Percentiles rank a stretch among this genome's conserved stretches.
Evolutionary conservation across 2,888 invertebrate species (phyloP).

Genomic region (Erannis defoliaria): DNA sequence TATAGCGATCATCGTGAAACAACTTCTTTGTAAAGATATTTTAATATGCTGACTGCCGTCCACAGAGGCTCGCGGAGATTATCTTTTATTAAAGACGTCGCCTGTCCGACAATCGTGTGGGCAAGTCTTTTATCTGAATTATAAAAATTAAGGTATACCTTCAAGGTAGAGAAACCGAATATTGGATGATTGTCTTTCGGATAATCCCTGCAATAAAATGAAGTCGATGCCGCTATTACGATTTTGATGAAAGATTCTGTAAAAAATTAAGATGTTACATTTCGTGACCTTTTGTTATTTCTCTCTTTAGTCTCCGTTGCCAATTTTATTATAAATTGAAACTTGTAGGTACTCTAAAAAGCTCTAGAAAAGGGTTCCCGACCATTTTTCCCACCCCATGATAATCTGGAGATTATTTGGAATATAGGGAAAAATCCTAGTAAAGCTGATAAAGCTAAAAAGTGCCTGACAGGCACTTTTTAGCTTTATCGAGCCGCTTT

Average conservation of each 20-base stretch:
- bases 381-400: too few species aligned
- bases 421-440: too few species aligned
- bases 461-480: too few species aligned
- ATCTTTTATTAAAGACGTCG: constrained; percentile 26
- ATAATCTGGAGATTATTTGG: too few species aligned
- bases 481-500: too few species aligned
- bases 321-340: too few species aligned
- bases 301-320: background rate
- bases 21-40: constrained; percentile 26
- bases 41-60: constrained; percentile 28
- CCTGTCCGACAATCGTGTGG: background rate
- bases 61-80: constrained; percentile 25
- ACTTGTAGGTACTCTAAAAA: too few species aligned
- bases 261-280: background rate
- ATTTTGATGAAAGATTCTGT: background rate
- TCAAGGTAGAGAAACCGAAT: background rate
- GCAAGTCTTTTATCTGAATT: background rate
- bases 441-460: too few species aligned
- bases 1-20: constrained; percentile 9
- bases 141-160: background rate
- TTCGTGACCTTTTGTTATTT: background rate
- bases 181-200: constrained; percentile 6
- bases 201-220: constrained; percentile 1
- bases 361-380: too few species aligned
- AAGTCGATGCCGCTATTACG: background rate